Evolutionary conservation across 2,797 vertebrate species (phyloP), one percentile per base, ranked within the genome.

Genomic region (Botia almorhae): DNA sequence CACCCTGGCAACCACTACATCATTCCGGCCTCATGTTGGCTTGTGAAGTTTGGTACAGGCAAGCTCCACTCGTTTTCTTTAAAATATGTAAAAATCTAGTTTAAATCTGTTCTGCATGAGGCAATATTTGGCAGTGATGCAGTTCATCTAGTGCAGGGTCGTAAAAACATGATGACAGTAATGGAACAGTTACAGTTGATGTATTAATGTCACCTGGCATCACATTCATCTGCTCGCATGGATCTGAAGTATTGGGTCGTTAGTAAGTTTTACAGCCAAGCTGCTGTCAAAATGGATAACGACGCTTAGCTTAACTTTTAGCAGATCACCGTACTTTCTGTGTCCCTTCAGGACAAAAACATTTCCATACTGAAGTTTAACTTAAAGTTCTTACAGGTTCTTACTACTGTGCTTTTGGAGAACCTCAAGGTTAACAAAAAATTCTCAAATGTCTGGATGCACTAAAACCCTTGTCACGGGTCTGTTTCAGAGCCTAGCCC

Each of bases 401-500:
- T 23, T 60, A 2, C 33, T 17, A 16, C 4, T 36, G 61, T 33
- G 29, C 36, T 64, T 29, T 17, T 64, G 6, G 61, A 39, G 17
- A 36, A 36, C 7, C 5, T 16, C 17, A 7, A 53, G 43, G 43
- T n/a, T 16, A 53, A 53, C 51, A 1, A 17, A 0, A 46, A 7
- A n/a, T 21, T 14, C 64, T 29, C 36, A 48, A 33, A 63, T 29
- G 17, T 53, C 5, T 13, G 53, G 11, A 19, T 75, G 19, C 84
- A 19, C 39, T 76, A 14, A 65, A 50, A 26, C 23, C 23, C 21
- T n/a, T 33, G 51, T 76, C 23, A 13, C 61, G 14, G 23, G 53
- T 81, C 19, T 89, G 61, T 89, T 23, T 90, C 86, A 99, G 97
- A 98, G 97, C 96, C 96, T 99, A 93, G 97, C 97, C 94, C 97